phyloP scores from a whole-genome alignment of 2,888 invertebrate species.

The Ennomos quercinarius region DNA sequence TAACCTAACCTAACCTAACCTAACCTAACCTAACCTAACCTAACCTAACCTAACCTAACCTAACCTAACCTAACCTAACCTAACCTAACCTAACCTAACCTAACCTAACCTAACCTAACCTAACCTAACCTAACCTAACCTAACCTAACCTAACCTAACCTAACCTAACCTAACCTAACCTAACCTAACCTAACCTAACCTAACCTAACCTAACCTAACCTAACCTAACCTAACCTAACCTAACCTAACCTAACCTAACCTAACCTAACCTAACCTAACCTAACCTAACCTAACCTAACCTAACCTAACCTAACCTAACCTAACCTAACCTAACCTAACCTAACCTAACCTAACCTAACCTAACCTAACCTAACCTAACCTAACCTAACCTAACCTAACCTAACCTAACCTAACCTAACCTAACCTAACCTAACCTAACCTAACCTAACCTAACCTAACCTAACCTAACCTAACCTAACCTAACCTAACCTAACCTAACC shows the following conservation, averaged over 20 bases:
- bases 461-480: conserved; percentile 10
- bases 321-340: conserved; percentile 46
- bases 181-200: conserved; percentile 45
- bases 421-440: conserved; percentile 10
- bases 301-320: conserved; percentile 45
- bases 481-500: conserved; percentile 10
- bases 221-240: conserved; percentile 41
- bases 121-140: conserved; percentile 41
- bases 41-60: conserved; percentile 3
- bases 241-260: conserved; percentile 41
- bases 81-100: conserved; percentile 45
- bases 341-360: conserved; percentile 33
- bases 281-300: conserved; percentile 45
- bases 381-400: conserved; percentile 10
- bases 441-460: conserved; percentile 7
- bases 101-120: conserved; percentile 44
- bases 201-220: conserved; percentile 45
- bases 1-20: conserved; percentile 3
- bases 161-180: conserved; percentile 46
- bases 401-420: conserved; percentile 10
- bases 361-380: conserved; percentile 24
- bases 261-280: conserved; percentile 42
- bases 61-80: conserved; percentile 40
- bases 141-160: conserved; percentile 41
- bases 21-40: conserved; percentile 1